phyloP scores from a whole-genome alignment of 2,797 vertebrate species.

The Danio kyathit region DNA sequence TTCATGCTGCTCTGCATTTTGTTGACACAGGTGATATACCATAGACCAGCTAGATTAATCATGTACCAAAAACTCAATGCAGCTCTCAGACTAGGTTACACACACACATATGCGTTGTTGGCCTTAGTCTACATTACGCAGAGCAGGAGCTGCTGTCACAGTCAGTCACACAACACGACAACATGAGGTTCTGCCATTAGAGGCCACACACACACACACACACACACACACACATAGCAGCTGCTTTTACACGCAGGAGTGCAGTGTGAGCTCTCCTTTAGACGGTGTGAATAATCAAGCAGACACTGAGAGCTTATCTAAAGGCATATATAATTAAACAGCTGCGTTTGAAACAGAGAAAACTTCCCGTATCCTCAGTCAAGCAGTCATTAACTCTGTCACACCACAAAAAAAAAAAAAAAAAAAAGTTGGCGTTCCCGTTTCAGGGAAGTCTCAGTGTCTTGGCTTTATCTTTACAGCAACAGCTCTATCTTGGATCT shows the following conservation, averaged over 20 bases:
- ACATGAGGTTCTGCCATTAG: slow-evolving; percentile 48
- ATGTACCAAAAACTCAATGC: slow-evolving; percentile 44
- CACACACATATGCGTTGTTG: neutral
- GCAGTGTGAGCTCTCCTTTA: slow-evolving; percentile 27
- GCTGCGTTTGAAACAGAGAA: neutral
- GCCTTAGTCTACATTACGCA: slow-evolving; percentile 30
- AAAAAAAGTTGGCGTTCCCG: neutral
- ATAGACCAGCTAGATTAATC: slow-evolving; percentile 40
- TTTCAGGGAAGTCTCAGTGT: neutral
- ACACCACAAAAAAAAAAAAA: neutral
- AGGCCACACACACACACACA: slow-evolving; percentile 15
- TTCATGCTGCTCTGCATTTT: slow-evolving; percentile 12
- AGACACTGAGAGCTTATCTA: slow-evolving; percentile 50
- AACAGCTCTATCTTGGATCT: slow-evolving; percentile 96
- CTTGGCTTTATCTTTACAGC: slow-evolving; percentile 78
- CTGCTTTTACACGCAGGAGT: slow-evolving; percentile 37
- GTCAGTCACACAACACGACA: slow-evolving; percentile 40
- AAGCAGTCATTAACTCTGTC: slow-evolving; percentile 7
- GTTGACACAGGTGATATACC: slow-evolving; percentile 56
- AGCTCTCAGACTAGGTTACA: slow-evolving; percentile 46
- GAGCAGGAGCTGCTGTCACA: slow-evolving; percentile 51
- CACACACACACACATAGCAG: slow-evolving; percentile 24
- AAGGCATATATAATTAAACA: slow-evolving; percentile 53
- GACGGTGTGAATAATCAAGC: slow-evolving; percentile 52
- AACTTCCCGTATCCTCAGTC: slow-evolving; percentile 15